phyloP scores from a whole-genome alignment of 2,113 vertebrate genomes.

The Danionella cerebrum region DNA sequence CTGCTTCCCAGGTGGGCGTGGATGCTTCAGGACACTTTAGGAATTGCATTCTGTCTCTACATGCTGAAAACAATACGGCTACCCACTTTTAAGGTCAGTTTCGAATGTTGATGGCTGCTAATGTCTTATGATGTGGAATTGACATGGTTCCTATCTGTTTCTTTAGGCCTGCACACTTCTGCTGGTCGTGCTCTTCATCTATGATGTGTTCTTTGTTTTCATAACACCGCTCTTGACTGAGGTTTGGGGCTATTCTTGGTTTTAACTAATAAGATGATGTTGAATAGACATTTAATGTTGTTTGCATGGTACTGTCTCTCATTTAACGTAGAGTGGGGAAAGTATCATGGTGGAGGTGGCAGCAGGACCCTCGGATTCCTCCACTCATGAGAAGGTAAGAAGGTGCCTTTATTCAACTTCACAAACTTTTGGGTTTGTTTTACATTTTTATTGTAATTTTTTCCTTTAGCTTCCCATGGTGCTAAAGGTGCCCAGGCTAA shows the following conservation, averaged over 20 bases:
- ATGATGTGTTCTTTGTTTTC: constrained; percentile 95
- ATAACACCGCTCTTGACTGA: constrained; percentile 87
- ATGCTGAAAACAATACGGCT: constrained; percentile 90
- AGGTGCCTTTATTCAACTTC: background rate
- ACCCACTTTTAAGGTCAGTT: constrained; percentile 86
- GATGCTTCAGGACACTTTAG: constrained; percentile 87
- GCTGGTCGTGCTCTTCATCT: constrained; percentile 83
- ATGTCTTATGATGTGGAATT: background rate
- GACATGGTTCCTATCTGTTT: background rate
- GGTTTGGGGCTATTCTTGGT: constrained; percentile 54
- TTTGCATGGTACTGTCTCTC: background rate
- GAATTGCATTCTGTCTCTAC: constrained; percentile 91
- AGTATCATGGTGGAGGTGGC: constrained; percentile 98
- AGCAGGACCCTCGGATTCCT: constrained; percentile 81
- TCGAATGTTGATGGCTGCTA: background rate
- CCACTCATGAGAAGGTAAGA: constrained; percentile 85
- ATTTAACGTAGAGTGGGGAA: constrained; percentile 72
- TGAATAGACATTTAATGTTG: background rate
- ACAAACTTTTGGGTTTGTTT: background rate
- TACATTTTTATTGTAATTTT: background rate
- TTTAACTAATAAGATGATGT: background rate
- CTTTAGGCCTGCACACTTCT: constrained; percentile 88
- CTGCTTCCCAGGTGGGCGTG: constrained; percentile 81
- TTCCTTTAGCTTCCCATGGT: constrained; percentile 87
- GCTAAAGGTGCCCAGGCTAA: constrained; percentile 88